These are phyloP conservation scores for Columba livia DNA, from an alignment of 2,113 vertebrate species.

Conservation along the genomic window DNA sequence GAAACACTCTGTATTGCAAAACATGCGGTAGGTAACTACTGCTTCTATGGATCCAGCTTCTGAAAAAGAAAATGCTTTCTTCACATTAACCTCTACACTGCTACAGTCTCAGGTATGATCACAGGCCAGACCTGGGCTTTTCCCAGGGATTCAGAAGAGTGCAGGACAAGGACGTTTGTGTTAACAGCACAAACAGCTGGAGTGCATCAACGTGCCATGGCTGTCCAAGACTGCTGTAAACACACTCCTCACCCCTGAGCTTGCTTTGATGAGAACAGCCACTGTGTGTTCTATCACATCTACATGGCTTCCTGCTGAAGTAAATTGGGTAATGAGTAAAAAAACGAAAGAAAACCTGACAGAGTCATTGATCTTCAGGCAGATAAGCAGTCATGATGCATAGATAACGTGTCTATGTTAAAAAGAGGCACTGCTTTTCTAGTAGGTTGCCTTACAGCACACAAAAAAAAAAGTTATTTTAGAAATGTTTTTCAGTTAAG, in stretches of 20 bases:
- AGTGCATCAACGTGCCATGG: background rate
- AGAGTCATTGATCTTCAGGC: background rate
- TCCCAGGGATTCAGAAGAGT: rapidly evolving
- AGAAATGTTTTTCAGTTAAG: background rate
- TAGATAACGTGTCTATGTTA: rapidly evolving
- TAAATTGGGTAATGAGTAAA: background rate
- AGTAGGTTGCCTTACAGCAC: background rate
- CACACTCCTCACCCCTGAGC: background rate
- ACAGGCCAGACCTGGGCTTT: background rate
- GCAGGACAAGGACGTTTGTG: background rate
- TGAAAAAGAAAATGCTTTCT: background rate
- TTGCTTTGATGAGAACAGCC: background rate
- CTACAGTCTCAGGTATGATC: background rate
- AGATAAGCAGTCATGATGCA: background rate
- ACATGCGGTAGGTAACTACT: background rate
- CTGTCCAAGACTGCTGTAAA: background rate
- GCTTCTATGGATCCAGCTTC: background rate
- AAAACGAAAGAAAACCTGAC: background rate
- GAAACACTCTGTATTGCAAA: constrained; percentile 35
- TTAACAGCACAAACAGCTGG: background rate
- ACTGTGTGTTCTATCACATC: background rate
- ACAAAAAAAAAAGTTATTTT: background rate
- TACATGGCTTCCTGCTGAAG: background rate
- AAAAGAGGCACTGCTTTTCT: background rate
- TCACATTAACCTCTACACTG: background rate